Percentiles rank a stretch among this genome's conserved stretches.
Evolutionary conservation across 2,888 invertebrate genomes (phyloP).

Genomic region (Physocephala rufipes): DNA sequence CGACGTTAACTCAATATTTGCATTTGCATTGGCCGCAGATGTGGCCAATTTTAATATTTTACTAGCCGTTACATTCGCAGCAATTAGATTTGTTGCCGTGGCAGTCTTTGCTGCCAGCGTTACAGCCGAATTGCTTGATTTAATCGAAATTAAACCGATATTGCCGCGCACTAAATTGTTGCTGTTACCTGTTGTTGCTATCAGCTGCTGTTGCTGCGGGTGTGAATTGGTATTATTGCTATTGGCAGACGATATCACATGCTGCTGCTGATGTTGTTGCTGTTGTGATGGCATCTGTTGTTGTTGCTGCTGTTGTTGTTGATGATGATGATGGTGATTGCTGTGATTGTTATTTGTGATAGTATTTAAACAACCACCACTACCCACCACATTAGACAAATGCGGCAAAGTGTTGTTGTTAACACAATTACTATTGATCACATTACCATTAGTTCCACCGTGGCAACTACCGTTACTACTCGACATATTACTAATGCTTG

Average conservation of each 20-base stretch:
- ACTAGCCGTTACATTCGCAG: slow-evolving; percentile 63
- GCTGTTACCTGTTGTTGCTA: slow-evolving; percentile 59
- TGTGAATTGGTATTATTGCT: slow-evolving; percentile 42
- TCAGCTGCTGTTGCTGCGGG: slow-evolving; percentile 31
- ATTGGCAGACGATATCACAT: slow-evolving; percentile 45
- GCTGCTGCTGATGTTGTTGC: slow-evolving; percentile 44
- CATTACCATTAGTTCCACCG: slow-evolving; percentile 51
- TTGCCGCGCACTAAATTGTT: slow-evolving; percentile 65
- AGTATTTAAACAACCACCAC: slow-evolving; percentile 19
- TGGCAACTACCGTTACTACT: slow-evolving; percentile 64
- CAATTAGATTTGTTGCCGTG: slow-evolving; percentile 61
- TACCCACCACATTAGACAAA: slow-evolving; percentile 35
- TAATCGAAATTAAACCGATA: slow-evolving; percentile 65
- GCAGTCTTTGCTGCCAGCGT: slow-evolving; percentile 48
- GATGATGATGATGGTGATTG: slow-evolving; percentile 42
- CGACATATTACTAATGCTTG: slow-evolving; percentile 66
- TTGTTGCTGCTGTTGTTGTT: slow-evolving; percentile 47
- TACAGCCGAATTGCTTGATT: slow-evolving; percentile 49
- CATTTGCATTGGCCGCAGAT: slow-evolving; percentile 58
- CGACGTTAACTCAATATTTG: slow-evolving; percentile 51
- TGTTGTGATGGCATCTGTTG: slow-evolving; percentile 14
- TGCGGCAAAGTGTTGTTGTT: slow-evolving; percentile 43
- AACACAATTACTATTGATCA: slow-evolving; percentile 48
- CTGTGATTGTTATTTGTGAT: slow-evolving; percentile 32
- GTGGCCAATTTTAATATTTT: slow-evolving; percentile 64